Evolutionary conservation across 2,797 vertebrate genomes (phyloP), one percentile per base, ranked within the genome.

Genomic region (Novumbra hubbsi): DNA sequence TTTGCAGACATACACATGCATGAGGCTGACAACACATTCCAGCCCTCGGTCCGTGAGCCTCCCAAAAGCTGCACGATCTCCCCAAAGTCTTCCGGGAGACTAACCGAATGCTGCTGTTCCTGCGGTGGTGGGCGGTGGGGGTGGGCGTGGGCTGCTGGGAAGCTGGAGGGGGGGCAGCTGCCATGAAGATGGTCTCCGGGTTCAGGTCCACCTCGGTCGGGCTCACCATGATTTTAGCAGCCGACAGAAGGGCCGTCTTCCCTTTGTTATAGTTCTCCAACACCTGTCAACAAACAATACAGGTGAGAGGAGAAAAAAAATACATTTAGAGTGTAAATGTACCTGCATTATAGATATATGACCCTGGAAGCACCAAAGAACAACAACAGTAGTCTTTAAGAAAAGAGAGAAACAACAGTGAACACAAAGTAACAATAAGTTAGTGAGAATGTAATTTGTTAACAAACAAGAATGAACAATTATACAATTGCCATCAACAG

Each of bases 251-350:
- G 78, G 98, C 98, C 0, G 98, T 99, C 90, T 99, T 99, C 24
- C 98, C 98, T 87, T 98, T 99, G 88, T 99, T 99, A 91, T 99
- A 99, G 89, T 99, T 99, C 91, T 99, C 98, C 89, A 99, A 89
- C 80, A 99, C 98, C 98, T 99, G 82, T 66, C 52, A 72, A 52
- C 24, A 62, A 21, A 75, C 41, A 49, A 55, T 52, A 30, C 48
- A n/a, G 34, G 60, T 24, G 21, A 7, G 30, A 32, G 55, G 7
- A 19, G 67, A 66, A 45, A 45, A 45, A 45, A 38, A 45, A 12
- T 45, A 7, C 4, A 55, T 60, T 41, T 65, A 83, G 34, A 78
- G 70, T 82, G 9, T 38, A 38, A 38, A 38, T 38, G 5, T 38
- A 76, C 7, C 4, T 52, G 73, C 19, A 57, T 50, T 48, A 68